phyloP scores from a whole-genome alignment of 2,888 invertebrate genomes.

The Eupeodes latifasciatus region DNA sequence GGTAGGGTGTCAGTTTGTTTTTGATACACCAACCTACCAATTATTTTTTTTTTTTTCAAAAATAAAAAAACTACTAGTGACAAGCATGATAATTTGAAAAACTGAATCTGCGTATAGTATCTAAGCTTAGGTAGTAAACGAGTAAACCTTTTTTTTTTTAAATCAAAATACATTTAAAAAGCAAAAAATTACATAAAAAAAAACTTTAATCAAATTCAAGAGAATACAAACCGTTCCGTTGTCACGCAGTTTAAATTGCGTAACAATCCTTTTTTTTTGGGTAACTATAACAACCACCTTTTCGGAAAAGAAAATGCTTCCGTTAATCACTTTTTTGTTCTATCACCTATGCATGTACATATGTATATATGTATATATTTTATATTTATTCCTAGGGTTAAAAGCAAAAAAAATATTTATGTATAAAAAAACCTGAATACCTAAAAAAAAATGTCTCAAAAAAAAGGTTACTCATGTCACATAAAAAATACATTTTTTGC shows the following conservation, averaged over 20 bases:
- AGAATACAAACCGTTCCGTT: background rate
- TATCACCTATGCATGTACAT: background rate
- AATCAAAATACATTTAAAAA: background rate
- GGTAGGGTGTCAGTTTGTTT: too few relatives aligned
- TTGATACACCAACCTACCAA: too few relatives aligned
- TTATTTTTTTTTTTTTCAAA: too few relatives aligned
- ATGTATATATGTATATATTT: too few relatives aligned
- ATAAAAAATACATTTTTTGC: conserved; percentile 36
- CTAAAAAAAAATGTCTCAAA: background rate
- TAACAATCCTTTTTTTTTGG: conserved; percentile 38
- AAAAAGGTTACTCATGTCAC: conserved; percentile 30
- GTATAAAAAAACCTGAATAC: conserved; percentile 49
- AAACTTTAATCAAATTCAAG: conserved; percentile 16
- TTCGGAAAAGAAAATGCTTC: conserved; percentile 33
- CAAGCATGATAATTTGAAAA: too few relatives aligned
- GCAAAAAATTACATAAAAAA: background rate
- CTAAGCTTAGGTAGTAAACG: too few relatives aligned
- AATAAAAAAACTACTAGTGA: too few relatives aligned
- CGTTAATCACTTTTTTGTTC: conserved; percentile 65
- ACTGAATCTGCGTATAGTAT: too few relatives aligned
- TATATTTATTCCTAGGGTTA: background rate
- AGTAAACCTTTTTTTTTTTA: background rate
- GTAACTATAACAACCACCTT: conserved; percentile 49
- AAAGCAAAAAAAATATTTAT: conserved; percentile 21
- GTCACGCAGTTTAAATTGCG: conserved; percentile 50